These are phyloP conservation scores for Drosophila parabipectinata DNA, from an alignment of 1,140 invertebrate species.

Conservation along the genomic window DNA sequence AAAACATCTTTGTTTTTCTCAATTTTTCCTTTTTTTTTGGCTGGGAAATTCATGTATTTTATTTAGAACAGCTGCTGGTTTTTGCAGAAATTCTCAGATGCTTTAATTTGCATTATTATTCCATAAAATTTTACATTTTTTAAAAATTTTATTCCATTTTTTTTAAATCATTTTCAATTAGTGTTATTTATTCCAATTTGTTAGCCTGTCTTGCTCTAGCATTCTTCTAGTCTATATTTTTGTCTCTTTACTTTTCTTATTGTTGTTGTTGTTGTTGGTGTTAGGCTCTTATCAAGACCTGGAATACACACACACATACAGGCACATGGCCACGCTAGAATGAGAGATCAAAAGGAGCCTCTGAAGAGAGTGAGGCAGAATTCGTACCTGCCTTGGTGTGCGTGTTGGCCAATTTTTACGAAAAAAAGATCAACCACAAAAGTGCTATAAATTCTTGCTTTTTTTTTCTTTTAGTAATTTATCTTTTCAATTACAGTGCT, in stretches of 20 bases:
- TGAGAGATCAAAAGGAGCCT: constrained; percentile 10
- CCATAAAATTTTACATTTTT: too few species aligned
- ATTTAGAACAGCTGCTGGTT: not conserved
- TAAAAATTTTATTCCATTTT: not conserved
- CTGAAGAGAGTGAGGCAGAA: constrained; percentile 7
- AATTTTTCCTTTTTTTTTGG: not conserved
- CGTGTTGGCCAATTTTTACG: constrained; percentile 22
- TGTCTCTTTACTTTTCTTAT: not conserved
- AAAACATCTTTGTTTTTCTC: not conserved
- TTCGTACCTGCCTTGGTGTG: constrained; percentile 14
- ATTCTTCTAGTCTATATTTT: not conserved
- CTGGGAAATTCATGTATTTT: not conserved
- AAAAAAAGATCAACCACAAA: not conserved
- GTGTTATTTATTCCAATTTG: constrained; percentile 41
- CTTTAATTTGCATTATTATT: too few species aligned
- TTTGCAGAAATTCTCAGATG: too few species aligned
- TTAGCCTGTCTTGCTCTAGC: constrained; percentile 11
- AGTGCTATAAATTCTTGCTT: not conserved
- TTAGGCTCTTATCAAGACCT: constrained; percentile 43
- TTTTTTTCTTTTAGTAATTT: constrained; percentile 11
- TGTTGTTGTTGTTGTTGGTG: constrained; percentile 36
- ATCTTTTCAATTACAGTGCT: constrained; percentile 2
- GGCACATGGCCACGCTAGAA: constrained; percentile 1
- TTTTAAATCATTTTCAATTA: constrained; percentile 25
- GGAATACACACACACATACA: constrained; percentile 35